Base-by-base conservation (phyloP, 1,140 invertebrate species). In the Lordiphosa clarofinis region DNA sequence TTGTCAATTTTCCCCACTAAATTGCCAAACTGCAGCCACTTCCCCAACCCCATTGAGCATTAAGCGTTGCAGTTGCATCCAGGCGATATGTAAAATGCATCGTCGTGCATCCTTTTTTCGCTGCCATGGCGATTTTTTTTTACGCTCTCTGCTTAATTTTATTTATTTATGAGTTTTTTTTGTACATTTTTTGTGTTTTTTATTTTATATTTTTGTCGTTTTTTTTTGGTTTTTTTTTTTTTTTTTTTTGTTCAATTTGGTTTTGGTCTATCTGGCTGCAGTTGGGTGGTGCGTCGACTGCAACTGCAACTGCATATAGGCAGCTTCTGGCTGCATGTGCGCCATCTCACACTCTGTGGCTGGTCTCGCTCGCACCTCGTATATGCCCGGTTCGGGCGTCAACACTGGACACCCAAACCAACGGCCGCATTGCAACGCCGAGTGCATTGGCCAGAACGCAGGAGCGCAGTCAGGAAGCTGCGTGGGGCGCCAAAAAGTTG, bases 81-180 rank as follows among this genome's bases (percentile, higher is more conserved):
- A 58, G 49, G 63, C 60, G 55, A 66, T 73, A 66, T 69, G 56
- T 62, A 38, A 55, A 36, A 55, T 59, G 57, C 63, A 69, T 63
- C 48, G 47, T 56, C 55, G 21, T 49, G 57, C 55, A 62, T 68
- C 42, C 12, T 56, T 56, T 59, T 55, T 62, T 56, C 35, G 19
- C 36, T 40, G 21, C 21, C 28, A 33, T 61, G 7, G n/a, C 49
- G 54, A n/a, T n/a, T 48, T 67, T 58, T 58, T 56, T 58, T 63
- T 40, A 40, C 43, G 56, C 49, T 62, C 65, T 71, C 73, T 72
- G 71, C 70, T 86, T 86, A 82, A 69, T 84, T 82, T 87, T 84
- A 75, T 86, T 84, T 86, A 86, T 84, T 84, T 71, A 84, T 84
- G 68, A 59, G 9, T 24, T 48, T 19, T 50, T 65, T 65, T 59